phyloP scores from a whole-genome alignment of 2,888 invertebrate species.

The Artemia sinica region DNA sequence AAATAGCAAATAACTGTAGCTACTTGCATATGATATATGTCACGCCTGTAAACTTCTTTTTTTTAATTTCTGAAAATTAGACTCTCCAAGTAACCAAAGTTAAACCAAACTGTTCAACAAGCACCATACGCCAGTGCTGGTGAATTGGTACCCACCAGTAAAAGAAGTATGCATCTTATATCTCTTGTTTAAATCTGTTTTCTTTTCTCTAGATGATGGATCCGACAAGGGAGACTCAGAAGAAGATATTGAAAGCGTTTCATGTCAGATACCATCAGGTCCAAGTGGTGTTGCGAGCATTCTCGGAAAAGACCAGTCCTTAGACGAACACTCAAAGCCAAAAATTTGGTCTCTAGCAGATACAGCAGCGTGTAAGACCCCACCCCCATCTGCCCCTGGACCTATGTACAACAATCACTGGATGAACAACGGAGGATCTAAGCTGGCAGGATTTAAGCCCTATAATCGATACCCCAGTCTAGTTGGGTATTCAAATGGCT shows the following conservation, averaged over 20 bases:
- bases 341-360: constrained; percentile 89
- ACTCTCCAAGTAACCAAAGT: too few species aligned
- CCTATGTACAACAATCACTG: constrained; percentile 20
- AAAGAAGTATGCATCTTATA: too few species aligned
- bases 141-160: too few species aligned
- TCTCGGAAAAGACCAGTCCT: constrained; percentile 4
- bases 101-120: too few species aligned
- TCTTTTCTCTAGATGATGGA: not conserved
- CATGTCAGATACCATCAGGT: constrained; percentile 7
- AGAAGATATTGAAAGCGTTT: not conserved
- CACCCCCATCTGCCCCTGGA: constrained; percentile 46
- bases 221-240: constrained; percentile 4
- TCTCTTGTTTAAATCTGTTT: too few species aligned
- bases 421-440: constrained; percentile 20
- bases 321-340: constrained; percentile 47
- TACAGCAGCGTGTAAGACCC: constrained; percentile 82
- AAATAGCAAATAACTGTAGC: too few species aligned
- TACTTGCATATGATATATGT: too few species aligned
- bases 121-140: too few species aligned
- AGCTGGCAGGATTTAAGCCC: constrained; percentile 20
- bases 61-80: too few species aligned
- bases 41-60: too few species aligned
- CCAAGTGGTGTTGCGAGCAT: constrained; percentile 3
- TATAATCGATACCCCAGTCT: constrained; percentile 32
- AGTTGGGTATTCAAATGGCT: constrained; percentile 18